A percentile compares a stretch with the other conserved stretches of the same genome.
Conservation (phyloP, 2,113 vertebrate species). For the Andinoacara biseriatus region DNA sequence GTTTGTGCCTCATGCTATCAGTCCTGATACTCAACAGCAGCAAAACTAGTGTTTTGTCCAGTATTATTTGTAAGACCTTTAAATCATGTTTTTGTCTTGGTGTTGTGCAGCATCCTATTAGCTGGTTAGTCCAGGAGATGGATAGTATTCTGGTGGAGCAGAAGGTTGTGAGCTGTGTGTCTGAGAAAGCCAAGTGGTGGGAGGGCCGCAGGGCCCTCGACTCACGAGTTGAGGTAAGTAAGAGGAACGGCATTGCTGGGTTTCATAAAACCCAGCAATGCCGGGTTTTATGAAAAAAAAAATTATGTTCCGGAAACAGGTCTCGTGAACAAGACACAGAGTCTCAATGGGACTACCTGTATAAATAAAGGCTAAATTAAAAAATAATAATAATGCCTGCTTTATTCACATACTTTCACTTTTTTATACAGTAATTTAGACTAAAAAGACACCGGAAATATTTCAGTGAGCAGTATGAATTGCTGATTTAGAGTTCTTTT, state of each 20-base stretch:
- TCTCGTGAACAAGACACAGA: too few relatives aligned
- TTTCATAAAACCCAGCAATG: neutral
- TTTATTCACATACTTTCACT: neutral
- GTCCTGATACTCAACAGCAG: neutral
- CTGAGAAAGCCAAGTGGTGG: constrained; percentile 91
- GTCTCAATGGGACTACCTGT: too few relatives aligned
- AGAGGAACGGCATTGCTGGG: neutral
- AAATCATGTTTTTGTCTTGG: neutral
- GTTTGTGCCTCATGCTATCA: neutral
- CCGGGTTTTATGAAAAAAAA: neutral
- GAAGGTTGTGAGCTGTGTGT: constrained; percentile 83
- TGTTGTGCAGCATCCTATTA: constrained; percentile 77
- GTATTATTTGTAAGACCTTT: neutral
- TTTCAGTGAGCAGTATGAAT: neutral
- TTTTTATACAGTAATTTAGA: neutral
- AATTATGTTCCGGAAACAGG: too few relatives aligned
- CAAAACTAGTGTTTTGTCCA: neutral
- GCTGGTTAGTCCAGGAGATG: constrained; percentile 81
- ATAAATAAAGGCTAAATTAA: too few relatives aligned
- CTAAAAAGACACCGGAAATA: neutral
- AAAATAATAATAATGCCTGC: too few relatives aligned
- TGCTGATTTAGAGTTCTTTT: neutral
- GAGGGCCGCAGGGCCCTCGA: constrained; percentile 84
- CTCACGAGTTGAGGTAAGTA: constrained; percentile 83
- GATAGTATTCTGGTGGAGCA: constrained; percentile 87